A percentile compares a stretch with the other conserved stretches of the same genome.
phyloP scores from a whole-genome alignment of 1,140 invertebrate genomes.

The Listronotus bonariensis region DNA sequence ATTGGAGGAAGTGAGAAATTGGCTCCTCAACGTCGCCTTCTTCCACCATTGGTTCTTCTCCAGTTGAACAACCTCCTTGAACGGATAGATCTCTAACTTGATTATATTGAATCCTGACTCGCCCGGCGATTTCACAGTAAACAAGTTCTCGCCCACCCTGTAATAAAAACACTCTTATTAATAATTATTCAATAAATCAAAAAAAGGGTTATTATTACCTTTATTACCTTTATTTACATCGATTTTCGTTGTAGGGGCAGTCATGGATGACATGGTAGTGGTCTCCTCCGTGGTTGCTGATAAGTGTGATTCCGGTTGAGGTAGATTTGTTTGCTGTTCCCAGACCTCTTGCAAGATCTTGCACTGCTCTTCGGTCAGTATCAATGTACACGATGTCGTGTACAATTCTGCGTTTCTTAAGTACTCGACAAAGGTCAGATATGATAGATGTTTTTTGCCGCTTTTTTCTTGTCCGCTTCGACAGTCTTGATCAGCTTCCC shows the following conservation, averaged over 20 bases:
- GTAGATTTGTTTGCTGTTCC: neutral
- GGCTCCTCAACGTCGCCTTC: neutral
- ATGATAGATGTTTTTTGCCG: no score
- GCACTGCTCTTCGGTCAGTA: no score
- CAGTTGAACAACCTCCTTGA: conserved; percentile 12
- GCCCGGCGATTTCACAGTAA: conserved; percentile 24
- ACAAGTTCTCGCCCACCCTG: conserved; percentile 17
- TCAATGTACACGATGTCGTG: no score
- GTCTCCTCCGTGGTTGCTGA: conserved; percentile 7
- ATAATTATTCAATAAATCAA: no score
- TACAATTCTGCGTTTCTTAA: no score
- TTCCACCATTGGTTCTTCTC: conserved; percentile 27
- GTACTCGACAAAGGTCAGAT: no score
- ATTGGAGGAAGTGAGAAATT: conserved; percentile 23
- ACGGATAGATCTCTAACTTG: conserved; percentile 26
- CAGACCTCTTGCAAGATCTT: conserved; percentile 1
- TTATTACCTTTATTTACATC: conserved; percentile 9
- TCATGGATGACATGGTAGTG: conserved; percentile 30
- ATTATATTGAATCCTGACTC: conserved; percentile 18
- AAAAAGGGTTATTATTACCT: no score
- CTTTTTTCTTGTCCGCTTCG: no score
- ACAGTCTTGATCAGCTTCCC: no score
- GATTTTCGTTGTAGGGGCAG: conserved; percentile 11
- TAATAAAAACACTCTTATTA: no score
- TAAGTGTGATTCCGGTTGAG: no score